Evolutionary conservation across 2,113 vertebrate species (phyloP).

Genomic region (Carassius carassius): DNA sequence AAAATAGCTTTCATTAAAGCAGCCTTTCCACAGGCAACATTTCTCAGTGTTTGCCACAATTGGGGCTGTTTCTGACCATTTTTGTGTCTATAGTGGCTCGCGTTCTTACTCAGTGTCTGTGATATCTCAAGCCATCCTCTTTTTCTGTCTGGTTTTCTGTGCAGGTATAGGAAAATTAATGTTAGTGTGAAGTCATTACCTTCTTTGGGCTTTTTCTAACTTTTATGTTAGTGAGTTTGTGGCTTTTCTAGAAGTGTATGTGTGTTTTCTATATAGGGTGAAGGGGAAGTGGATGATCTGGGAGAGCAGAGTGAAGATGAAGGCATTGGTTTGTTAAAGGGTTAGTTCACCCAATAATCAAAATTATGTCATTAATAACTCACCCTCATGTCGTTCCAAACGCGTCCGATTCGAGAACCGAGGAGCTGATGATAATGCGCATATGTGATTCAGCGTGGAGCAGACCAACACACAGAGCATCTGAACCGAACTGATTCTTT

Average conservation of each 20-base stretch:
- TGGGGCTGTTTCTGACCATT: conserved; percentile 65
- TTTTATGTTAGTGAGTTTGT: conserved; percentile 56
- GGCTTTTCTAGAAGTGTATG: background rate
- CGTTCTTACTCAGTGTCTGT: conserved; percentile 3
- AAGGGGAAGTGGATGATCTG: conserved; percentile 65
- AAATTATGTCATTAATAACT: no score
- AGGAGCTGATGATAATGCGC: no score
- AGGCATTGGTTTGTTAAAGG: conserved; percentile 69
- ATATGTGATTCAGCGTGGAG: no score
- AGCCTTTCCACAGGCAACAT: conserved; percentile 75
- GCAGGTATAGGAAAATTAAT: conserved; percentile 50
- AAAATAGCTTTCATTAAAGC: conserved; percentile 82
- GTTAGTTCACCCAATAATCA: no score
- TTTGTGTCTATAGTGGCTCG: conserved; percentile 19
- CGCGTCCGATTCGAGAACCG: no score
- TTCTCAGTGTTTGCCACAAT: conserved; percentile 69
- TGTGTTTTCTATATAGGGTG: conserved; percentile 70
- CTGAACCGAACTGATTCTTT: no score
- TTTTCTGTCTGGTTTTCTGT: conserved; percentile 28
- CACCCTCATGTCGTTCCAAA: no score
- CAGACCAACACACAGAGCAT: no score
- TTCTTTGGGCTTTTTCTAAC: background rate
- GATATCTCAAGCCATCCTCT: background rate
- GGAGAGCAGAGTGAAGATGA: conserved; percentile 67
- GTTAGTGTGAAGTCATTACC: background rate